These are phyloP conservation scores for Dasyurus viverrinus DNA, from an alignment of 2,113 vertebrate species.

Conservation along the genomic window DNA sequence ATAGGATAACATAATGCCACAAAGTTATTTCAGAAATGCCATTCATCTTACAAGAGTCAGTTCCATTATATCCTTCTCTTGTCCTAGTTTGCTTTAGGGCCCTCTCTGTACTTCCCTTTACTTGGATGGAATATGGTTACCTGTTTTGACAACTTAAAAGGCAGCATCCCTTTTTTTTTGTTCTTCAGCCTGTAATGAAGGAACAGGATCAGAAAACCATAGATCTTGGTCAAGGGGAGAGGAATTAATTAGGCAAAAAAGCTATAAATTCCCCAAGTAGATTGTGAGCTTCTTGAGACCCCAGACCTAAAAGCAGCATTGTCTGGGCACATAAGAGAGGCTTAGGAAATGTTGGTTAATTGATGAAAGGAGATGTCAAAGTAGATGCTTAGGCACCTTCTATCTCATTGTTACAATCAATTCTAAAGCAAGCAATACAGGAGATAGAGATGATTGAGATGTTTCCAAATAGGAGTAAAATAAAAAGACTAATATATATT, in stretches of 20 bases:
- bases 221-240: neutral
- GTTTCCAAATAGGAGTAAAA: neutral
- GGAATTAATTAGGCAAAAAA: neutral
- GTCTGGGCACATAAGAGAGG: neutral
- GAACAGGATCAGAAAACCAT: neutral
- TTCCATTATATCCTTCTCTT: neutral
- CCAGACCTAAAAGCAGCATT: neutral
- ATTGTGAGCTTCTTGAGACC: neutral
- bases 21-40: neutral
- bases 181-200: neutral
- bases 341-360: neutral
- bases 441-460: neutral
- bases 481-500: neutral
- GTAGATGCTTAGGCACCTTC: neutral
- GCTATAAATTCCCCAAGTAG: neutral
- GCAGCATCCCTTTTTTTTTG: neutral
- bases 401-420: neutral
- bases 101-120: neutral
- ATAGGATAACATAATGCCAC: neutral
- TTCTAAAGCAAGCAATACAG: neutral
- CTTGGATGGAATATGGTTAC: neutral
- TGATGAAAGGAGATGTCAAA: neutral
- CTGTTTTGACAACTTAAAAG: neutral
- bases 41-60: neutral
- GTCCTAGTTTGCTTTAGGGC: neutral